A percentile compares a stretch with the other conserved stretches of the same genome.
Conservation (phyloP, 2,113 vertebrate species). For the Nanorana parkeri region DNA sequence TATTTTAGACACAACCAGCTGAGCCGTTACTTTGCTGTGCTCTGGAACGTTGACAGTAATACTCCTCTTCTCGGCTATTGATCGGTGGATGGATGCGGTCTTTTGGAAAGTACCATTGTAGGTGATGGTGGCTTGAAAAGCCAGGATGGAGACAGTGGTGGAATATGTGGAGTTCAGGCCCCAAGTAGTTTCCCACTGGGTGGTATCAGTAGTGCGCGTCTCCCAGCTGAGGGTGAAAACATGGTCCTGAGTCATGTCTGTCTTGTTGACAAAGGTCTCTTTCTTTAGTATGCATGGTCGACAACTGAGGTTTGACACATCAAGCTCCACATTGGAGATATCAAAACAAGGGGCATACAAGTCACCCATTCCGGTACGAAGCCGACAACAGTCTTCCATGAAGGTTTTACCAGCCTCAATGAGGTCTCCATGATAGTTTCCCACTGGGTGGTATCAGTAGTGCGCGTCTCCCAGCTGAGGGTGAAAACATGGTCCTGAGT, state of each 20-base stretch:
- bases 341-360: slow-evolving; percentile 36
- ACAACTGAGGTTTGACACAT: slow-evolving; percentile 18
- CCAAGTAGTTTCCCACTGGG: slow-evolving; percentile 32
- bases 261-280: slow-evolving; percentile 37
- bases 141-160: not conserved
- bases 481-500: not conserved
- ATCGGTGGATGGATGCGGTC: not conserved
- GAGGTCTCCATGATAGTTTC: not conserved
- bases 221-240: slow-evolving; percentile 24
- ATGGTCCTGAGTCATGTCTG: not conserved
- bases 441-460: slow-evolving; percentile 14
- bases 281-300: slow-evolving; percentile 17
- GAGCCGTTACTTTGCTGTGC: slow-evolving; percentile 18
- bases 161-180: slow-evolving; percentile 2
- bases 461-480: slow-evolving; percentile 33
- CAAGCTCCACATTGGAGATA: slow-evolving; percentile 2
- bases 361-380: slow-evolving; percentile 31
- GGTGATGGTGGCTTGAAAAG: not conserved
- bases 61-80: slow-evolving; percentile 17
- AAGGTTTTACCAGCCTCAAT: not conserved
- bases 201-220: slow-evolving; percentile 13
- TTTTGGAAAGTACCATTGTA: slow-evolving; percentile 40
- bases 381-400: slow-evolving; percentile 25
- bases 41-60: slow-evolving; percentile 3
- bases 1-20: slow-evolving; percentile 35